These are phyloP conservation scores for Trilocha varians DNA, from an alignment of 2,888 invertebrate genomes.

Conservation along the genomic window DNA sequence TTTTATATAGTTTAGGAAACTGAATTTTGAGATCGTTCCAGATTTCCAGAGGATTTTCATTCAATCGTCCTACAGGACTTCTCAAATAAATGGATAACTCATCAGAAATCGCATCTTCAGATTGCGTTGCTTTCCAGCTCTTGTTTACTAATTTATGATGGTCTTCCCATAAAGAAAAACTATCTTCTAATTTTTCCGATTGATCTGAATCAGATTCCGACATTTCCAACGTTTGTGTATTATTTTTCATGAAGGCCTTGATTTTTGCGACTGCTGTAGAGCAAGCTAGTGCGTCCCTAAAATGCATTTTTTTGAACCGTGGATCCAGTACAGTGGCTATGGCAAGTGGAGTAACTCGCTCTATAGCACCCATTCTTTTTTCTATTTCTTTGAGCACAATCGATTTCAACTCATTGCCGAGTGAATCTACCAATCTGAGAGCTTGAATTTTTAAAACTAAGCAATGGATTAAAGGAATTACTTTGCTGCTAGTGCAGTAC, in stretches of 20 bases:
- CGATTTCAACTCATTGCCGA: conserved; percentile 1
- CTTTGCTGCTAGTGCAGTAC: conserved; percentile 5
- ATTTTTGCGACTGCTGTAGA: conserved; percentile 1
- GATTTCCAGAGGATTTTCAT: conserved; percentile 13
- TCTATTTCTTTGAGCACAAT: conserved; percentile 9
- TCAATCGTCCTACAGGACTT: conserved; percentile 16
- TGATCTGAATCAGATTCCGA: conserved; percentile 1
- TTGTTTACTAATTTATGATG: conserved; percentile 15
- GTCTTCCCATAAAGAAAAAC: conserved; percentile 11
- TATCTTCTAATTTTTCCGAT: conserved; percentile 7
- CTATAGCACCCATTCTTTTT: conserved; percentile 9
- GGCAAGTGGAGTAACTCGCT: conserved; percentile 5
- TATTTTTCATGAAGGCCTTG: conserved; percentile 2
- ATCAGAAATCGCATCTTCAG: conserved; percentile 15
- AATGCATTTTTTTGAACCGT: conserved; percentile 9
- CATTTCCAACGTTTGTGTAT: neutral
- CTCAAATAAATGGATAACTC: conserved; percentile 19
- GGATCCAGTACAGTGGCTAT: conserved; percentile 6
- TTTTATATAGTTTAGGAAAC: conserved; percentile 12
- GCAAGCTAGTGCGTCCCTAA: conserved; percentile 4
- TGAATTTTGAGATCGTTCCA: conserved; percentile 15
- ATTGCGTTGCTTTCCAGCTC: conserved; percentile 9
- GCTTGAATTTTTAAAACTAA: too few species aligned
- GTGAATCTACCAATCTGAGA: neutral
- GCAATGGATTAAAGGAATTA: conserved; percentile 4